phyloP scores from a whole-genome alignment of 2,797 vertebrate genomes.

The Emydoidea blandingii region DNA sequence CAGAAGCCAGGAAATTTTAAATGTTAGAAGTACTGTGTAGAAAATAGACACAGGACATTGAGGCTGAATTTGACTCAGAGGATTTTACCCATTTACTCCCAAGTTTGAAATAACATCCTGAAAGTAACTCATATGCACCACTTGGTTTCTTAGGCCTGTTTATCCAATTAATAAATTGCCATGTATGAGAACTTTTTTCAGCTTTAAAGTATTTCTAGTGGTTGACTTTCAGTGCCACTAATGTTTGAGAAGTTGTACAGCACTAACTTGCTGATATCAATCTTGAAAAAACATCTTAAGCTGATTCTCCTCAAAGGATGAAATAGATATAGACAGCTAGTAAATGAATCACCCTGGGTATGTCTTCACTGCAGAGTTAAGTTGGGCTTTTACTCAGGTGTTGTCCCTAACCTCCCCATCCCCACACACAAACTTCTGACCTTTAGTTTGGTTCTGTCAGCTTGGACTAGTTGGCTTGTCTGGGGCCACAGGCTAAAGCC shows the following conservation, averaged over 20 bases:
- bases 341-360: neutral
- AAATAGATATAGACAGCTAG: neutral
- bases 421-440: neutral
- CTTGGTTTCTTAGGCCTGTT: neutral
- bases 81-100: neutral
- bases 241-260: neutral
- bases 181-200: neutral
- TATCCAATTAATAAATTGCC: neutral
- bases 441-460: neutral
- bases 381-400: neutral
- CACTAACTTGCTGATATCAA: neutral
- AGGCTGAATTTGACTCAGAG: neutral
- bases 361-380: neutral
- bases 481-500: too few relatives aligned
- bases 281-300: neutral
- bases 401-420: neutral
- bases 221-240: neutral
- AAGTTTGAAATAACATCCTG: neutral
- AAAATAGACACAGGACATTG: neutral
- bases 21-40: rapidly evolving
- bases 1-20: neutral
- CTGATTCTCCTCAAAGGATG: neutral
- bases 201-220: neutral
- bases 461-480: neutral
- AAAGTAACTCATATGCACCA: neutral